These are phyloP conservation scores for Microcaecilia unicolor DNA, from an alignment of 2,797 vertebrate species.

Conservation along the genomic window DNA sequence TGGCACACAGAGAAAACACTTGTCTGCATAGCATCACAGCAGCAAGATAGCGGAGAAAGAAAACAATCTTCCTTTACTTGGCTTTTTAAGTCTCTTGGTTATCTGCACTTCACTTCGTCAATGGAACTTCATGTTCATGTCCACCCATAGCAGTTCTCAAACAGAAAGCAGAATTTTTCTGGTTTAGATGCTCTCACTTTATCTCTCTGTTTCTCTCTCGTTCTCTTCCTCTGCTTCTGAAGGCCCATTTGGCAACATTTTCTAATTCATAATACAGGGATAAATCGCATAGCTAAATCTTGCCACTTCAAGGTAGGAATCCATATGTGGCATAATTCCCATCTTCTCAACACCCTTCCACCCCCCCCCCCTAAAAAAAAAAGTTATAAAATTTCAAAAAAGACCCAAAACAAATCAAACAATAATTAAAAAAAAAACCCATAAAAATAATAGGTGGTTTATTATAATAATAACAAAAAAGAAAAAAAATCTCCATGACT, in stretches of 20 bases:
- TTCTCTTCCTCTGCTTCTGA: neutral
- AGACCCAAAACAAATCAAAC: no score
- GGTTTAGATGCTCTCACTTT: constrained; percentile 27
- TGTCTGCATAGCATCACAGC: constrained; percentile 94
- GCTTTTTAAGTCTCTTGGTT: constrained; percentile 47
- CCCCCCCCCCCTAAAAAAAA: no score
- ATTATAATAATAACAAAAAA: constrained; percentile 13
- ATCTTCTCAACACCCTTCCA: no score
- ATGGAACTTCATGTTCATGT: constrained; percentile 37
- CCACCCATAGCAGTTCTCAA: constrained; percentile 35
- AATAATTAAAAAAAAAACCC: no score
- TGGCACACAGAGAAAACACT: constrained; percentile 64
- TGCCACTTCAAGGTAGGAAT: constrained; percentile 38
- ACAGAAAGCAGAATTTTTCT: constrained; percentile 46
- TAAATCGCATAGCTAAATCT: constrained; percentile 11
- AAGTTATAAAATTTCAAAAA: constrained; percentile 3
- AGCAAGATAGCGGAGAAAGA: constrained; percentile 72
- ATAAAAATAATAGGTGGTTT: no score
- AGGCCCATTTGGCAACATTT: constrained; percentile 53
- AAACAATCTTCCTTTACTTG: constrained; percentile 61
- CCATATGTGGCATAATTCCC: no score
- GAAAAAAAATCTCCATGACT: constrained; percentile 16
- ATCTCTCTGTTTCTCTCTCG: no score
- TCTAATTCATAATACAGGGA: constrained; percentile 29
- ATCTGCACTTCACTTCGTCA: constrained; percentile 32